phyloP scores from a whole-genome alignment of 2,797 vertebrate species.

The Gallinago nigripennis region DNA sequence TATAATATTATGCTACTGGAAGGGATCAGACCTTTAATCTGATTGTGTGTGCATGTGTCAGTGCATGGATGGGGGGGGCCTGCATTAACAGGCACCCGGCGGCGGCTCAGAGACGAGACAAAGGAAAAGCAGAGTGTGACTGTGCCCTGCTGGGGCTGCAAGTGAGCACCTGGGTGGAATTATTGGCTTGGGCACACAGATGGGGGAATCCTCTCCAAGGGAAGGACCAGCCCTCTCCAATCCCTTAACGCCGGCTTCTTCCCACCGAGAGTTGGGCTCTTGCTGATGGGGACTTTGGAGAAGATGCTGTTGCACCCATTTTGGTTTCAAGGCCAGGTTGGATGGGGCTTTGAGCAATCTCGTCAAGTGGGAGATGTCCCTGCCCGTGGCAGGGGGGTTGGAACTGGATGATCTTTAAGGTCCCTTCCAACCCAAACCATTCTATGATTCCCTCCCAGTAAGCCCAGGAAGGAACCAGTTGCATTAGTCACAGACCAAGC shows the following conservation, averaged over 20 bases:
- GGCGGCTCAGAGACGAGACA: background rate
- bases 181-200: background rate
- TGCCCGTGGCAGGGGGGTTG: too few relatives aligned
- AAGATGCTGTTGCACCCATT: background rate
- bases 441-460: background rate
- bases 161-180: background rate
- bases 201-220: background rate
- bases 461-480: background rate
- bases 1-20: conserved; percentile 83
- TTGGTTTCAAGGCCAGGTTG: background rate
- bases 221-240: background rate
- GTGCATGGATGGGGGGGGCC: background rate
- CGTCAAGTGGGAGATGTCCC: too few relatives aligned
- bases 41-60: conserved; percentile 72
- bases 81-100: background rate
- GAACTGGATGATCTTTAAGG: too few relatives aligned
- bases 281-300: background rate
- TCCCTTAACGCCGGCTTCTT: background rate
- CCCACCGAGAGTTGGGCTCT: background rate
- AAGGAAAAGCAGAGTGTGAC: background rate
- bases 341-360: too few relatives aligned
- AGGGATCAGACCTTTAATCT: conserved; percentile 87
- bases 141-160: background rate
- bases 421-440: too few relatives aligned
- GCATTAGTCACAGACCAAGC: rapidly evolving